phyloP scores from a whole-genome alignment of 2,797 vertebrate genomes.

The Megaceryle alcyon region DNA sequence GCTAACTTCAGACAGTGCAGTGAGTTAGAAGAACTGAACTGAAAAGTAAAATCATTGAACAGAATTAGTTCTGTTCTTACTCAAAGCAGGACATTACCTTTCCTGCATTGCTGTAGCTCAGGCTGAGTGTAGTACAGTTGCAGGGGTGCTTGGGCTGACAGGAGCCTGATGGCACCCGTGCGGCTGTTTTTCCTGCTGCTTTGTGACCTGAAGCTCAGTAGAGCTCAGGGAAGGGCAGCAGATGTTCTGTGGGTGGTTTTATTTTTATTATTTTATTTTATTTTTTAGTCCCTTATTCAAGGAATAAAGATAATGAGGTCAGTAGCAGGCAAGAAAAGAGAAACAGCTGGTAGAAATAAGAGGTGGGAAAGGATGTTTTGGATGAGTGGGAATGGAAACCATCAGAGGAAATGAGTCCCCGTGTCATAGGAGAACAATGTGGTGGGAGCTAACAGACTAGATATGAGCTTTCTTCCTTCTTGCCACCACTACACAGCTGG shows the following conservation, averaged over 20 bases:
- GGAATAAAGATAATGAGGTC: neutral
- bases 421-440: neutral
- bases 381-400: neutral
- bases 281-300: neutral
- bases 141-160: neutral
- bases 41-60: too few relatives aligned
- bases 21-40: too few relatives aligned
- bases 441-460: neutral
- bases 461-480: neutral
- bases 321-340: neutral
- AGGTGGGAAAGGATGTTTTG: neutral
- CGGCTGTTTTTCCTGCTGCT: neutral
- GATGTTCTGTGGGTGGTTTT: neutral
- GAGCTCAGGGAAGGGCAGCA: neutral
- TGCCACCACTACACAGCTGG: rapidly evolving
- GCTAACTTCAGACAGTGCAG: too few relatives aligned
- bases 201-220: neutral
- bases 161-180: neutral
- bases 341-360: neutral
- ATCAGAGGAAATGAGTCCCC: neutral
- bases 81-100: neutral
- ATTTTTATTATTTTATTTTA: neutral
- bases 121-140: neutral
- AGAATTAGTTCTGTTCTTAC: too few relatives aligned
- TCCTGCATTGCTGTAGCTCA: rapidly evolving